Base-by-base conservation (phyloP, 2,113 vertebrate species). In the Saimiri boliviensis region DNA sequence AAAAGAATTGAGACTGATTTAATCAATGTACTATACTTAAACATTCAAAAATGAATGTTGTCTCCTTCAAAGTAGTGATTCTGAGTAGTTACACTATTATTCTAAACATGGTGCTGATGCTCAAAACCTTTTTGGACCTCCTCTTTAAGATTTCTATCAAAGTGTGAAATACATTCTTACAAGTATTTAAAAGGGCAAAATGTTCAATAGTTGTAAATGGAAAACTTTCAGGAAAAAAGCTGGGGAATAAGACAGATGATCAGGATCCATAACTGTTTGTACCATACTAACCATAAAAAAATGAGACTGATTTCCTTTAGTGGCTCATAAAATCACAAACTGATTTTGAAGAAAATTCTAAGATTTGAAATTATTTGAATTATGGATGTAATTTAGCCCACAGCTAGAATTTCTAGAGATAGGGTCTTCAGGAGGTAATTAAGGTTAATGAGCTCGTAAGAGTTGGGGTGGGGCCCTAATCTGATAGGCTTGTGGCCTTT, bases 151-250 rank as follows among this genome's bases (percentile, higher is more conserved):
- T 90, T 95, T 85, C 86, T 95, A 86, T 25, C n/a, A 86, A 91
- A 84, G 42, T 17, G 66, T 93, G 56, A 96, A 90, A 91, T 60
- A 86, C 13, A 86, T 35, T 73, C 60, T 85, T 89, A 80, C 56
- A 40, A 68, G 37, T 71, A 95, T 76, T 54, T 90, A 73, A 95
- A 95, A 88, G 8, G 52, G 63, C 49, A 92, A 94, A 94, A 87
- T 81, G 3, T 89, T 94, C 42, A 97, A 66, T 8, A 95, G 52
- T 93, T 89, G 32, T 82, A 25, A 92, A 60, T 56, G 52, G 27
- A 91, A 84, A 80, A 23, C n/a, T 94, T 13, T 94, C 40, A 19
- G 79, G 20, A 86, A 93, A 74, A 90, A 89, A 94, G 52, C 49
- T 77, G 52, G 25, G 45, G 14, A 95, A 56, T 81, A 92, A 40